A percentile compares a stretch with the other conserved stretches of the same genome.
Conservation (phyloP, 2,888 invertebrate species). For the Pocota personata region DNA sequence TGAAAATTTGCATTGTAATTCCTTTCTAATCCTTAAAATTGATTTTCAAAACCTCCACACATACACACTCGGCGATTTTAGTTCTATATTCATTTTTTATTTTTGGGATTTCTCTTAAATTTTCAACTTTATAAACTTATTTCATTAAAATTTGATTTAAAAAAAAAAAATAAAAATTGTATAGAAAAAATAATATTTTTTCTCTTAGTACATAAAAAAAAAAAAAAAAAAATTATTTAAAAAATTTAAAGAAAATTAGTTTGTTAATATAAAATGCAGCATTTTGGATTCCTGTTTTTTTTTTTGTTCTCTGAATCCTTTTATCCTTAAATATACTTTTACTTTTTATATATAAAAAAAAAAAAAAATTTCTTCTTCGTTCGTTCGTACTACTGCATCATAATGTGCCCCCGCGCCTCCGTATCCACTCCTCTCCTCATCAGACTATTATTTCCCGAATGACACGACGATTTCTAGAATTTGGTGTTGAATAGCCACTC, state of each 20-base stretch:
- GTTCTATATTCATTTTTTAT: conserved; percentile 7
- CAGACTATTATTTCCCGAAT: conserved; percentile 96
- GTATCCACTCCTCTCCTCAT: conserved; percentile 58
- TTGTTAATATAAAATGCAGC: not conserved
- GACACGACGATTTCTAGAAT: conserved; percentile 95
- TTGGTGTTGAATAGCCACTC: conserved; percentile 96
- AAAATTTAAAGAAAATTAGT: not conserved
- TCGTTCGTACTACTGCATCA: conserved; percentile 33
- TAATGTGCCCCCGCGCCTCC: not conserved
- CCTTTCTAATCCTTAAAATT: conserved; percentile 41
- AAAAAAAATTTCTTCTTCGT: not conserved
- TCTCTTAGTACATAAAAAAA: not conserved
- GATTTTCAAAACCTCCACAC: conserved; percentile 41
- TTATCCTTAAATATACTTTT: conserved; percentile 2
- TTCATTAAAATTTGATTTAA: conserved; percentile 1
- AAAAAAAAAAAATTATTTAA: not conserved
- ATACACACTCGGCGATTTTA: not conserved
- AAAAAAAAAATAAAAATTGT: conserved; percentile 13
- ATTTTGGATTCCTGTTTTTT: not conserved
- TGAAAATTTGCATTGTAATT: conserved; percentile 1
- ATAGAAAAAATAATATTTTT: conserved; percentile 12
- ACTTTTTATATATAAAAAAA: not conserved
- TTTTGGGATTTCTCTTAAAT: not conserved
- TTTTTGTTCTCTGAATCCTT: not conserved
- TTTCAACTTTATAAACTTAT: not conserved